Evolutionary conservation across 2,797 vertebrate species (phyloP), one percentile per base, ranked within the genome.

Genomic region (Siniperca scherzeri): DNA sequence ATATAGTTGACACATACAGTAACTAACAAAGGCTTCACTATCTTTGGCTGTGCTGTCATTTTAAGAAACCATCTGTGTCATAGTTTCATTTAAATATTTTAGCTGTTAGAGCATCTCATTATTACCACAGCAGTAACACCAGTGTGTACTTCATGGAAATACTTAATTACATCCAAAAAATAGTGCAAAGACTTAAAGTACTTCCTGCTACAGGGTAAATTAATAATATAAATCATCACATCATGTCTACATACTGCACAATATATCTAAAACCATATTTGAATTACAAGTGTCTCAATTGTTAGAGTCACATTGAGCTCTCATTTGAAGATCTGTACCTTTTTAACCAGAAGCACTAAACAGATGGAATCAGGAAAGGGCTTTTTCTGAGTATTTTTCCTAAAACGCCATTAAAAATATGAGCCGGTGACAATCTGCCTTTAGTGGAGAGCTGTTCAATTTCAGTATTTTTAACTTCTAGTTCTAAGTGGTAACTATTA

Each of bases 261-360:
- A 77, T 72, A 14, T 50, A 57, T 60, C 9, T 67, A 44, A 77
- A 80, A 25, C 55, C 62, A 71, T 46, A 38, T 30, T 50, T 19
- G 52, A 66, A 56, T 64, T 64, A 50, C 4, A 56, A 72, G 62
- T 74, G 36, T 69, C 53, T 73, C 48, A 62, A 11, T 61, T 67
- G 40, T 64, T 25, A 11, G 60, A 65, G 46, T 74, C 70, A 55
- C 48, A 55, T 46, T 59, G 65, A 68, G 65, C 61, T 81, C 71
- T 80, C 60, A 33, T 61, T 33, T 78, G 67, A 78, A 67, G 66
- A 76, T 78, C 56, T 25, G 14, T 40, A 85, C 64, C 74, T 81
- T 86, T 89, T 88, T 82, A 85, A 85, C 80, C 84, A 73, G 80
- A 59, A 75, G 50, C 82, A 52, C 70, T 59, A 33, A 74, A 79